phyloP scores from a whole-genome alignment of 2,113 vertebrate species.

The Ifrita kowaldi region DNA sequence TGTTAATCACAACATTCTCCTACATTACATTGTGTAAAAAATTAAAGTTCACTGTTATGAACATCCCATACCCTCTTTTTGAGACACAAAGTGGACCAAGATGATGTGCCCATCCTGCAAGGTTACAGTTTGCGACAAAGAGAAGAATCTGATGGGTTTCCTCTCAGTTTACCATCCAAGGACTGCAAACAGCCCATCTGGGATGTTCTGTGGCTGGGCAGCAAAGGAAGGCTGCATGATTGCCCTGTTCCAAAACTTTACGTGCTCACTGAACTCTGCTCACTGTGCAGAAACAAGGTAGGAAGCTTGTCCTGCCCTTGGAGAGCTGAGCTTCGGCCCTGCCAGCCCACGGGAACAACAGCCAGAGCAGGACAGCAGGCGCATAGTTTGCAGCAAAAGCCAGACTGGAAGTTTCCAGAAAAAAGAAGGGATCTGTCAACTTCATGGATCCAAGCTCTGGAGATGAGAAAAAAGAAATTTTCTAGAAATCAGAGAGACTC shows the following conservation, averaged over 20 bases:
- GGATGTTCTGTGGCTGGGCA: background rate
- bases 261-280: fast-evolving
- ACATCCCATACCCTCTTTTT: background rate
- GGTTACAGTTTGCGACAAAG: background rate
- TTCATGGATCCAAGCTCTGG: background rate
- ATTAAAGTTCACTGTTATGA: background rate
- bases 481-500: background rate
- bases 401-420: background rate
- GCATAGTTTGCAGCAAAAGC: background rate
- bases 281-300: background rate
- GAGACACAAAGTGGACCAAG: background rate
- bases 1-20: background rate
- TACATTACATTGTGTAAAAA: fast-evolving
- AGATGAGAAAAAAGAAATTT: background rate
- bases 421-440: background rate
- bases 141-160: background rate
- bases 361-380: background rate
- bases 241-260: background rate
- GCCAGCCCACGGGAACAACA: fast-evolving
- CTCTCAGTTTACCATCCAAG: background rate
- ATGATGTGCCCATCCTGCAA: background rate
- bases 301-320: background rate
- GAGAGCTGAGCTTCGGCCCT: background rate
- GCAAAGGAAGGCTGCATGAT: background rate
- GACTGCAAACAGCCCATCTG: fast-evolving